These are phyloP conservation scores for Sebastes miniatus DNA, from an alignment of 2,797 vertebrate species.

Conservation along the genomic window DNA sequence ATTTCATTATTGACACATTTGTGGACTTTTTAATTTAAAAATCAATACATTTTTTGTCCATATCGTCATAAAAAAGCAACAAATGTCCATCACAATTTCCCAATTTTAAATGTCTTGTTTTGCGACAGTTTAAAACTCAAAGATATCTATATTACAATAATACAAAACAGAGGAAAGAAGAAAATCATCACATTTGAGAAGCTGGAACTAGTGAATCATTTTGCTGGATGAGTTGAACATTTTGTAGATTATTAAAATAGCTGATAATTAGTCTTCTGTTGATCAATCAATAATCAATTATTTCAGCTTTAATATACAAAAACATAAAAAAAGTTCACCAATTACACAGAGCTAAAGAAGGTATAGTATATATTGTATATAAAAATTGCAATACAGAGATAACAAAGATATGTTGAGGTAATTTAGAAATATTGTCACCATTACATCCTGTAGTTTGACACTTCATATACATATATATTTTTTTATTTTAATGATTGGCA, in stretches of 20 bases:
- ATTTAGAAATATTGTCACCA: not conserved
- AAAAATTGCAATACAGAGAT: not conserved
- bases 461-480: rapidly evolving
- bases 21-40: not conserved
- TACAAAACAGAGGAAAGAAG: not conserved
- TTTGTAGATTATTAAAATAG: not conserved
- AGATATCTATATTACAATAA: not conserved
- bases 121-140: not conserved
- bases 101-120: not conserved
- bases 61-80: not conserved
- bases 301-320: not conserved
- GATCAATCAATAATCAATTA: not conserved
- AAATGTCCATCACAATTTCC: not conserved
- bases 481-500: not conserved
- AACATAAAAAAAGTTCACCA: not conserved
- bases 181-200: not conserved
- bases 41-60: rapidly evolving
- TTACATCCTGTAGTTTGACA: not conserved
- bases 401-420: no score
- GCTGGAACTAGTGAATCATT: not conserved
- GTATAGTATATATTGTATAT: not conserved
- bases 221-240: not conserved
- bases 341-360: not conserved
- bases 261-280: not conserved
- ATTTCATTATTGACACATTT: not conserved